Conservation (phyloP, 2,797 vertebrate species). For the Pyrocephalus nanus region DNA sequence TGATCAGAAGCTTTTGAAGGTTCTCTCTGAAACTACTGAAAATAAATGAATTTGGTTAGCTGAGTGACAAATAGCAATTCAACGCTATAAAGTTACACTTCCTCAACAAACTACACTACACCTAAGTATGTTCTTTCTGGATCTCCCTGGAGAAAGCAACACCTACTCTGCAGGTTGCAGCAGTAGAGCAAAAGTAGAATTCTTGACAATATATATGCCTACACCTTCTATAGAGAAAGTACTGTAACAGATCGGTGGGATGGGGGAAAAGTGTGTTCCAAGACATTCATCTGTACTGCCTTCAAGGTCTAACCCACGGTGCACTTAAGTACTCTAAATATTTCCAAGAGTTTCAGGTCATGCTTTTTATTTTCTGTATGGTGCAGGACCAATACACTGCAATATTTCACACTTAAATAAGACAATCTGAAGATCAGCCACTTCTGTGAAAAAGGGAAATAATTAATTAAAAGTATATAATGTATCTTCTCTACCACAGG, state of each 20-base stretch:
- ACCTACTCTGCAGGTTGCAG: background rate
- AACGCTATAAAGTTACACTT: background rate
- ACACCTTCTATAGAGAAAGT: background rate
- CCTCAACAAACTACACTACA: background rate
- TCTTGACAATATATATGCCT: background rate
- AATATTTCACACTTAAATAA: background rate
- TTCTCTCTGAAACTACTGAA: background rate
- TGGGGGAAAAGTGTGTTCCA: rapidly evolving
- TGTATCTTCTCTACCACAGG: background rate
- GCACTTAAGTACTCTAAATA: background rate
- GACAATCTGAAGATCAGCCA: background rate
- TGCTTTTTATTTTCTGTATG: background rate
- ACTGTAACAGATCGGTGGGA: rapidly evolving
- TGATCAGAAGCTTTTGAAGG: background rate
- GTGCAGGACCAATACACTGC: no score
- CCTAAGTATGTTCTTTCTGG: background rate
- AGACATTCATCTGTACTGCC: background rate
- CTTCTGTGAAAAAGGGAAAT: background rate
- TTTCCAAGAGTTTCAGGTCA: background rate
- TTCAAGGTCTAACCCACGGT: background rate
- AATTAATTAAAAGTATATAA: background rate
- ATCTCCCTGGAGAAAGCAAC: background rate
- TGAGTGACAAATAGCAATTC: background rate
- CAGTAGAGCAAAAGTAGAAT: background rate
- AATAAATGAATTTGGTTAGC: background rate